Evolutionary conservation across 30 jellyfish, hydroid and myxozoan genomes (phyloP), one percentile per base, ranked within the genome.

Genomic region (Mastigias papua): DNA sequence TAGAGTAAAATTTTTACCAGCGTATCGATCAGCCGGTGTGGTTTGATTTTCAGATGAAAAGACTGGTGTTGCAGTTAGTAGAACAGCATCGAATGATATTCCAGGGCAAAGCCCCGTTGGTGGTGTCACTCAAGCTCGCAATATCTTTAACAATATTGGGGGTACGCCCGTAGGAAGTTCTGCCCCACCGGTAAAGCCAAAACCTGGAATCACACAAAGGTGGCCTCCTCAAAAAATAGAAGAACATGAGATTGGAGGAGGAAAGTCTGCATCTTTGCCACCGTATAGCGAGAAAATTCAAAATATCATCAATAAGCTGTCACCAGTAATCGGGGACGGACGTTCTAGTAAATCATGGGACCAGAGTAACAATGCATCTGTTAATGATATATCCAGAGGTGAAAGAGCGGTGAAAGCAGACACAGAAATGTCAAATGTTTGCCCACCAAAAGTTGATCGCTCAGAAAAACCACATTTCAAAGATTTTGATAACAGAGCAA

Each of bases 171-270:
- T 6, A 19, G 42, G 46, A 15, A 35, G 15, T 20, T 19, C 67
- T 16, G 74, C 8, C 4, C 42, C 17, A 7, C 69, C 74, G 5
- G 46, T 25, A 63, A 63, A 27, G 8, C 74, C 46, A 23, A 63
- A 63, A 25, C 46, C 74, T 17, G 74, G n/a, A 20, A 26, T 63
- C 74, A 20, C 35, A 1, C 46, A 26, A 25, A 63, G 74, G 42
- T 63, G 74, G 74, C 74, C 74, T 26, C 74, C 74, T 25, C 46
- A 2, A 8, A 63, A 63, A 26, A 25, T 42, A 25, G 74, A 63
- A 22, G 74, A 63, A 26, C 15, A 17, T 1, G 42, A 63, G 7
- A 19, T 16, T 23, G 69, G 23, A 23, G 42, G 8, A 9, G 19
- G 2, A 19, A 27, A 8, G 46, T 25, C 74, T 8, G 6, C 8